Percentiles rank a stretch among this genome's conserved stretches.
phyloP scores from a whole-genome alignment of 1,140 invertebrate genomes.

The Trichonephila clavata region DNA sequence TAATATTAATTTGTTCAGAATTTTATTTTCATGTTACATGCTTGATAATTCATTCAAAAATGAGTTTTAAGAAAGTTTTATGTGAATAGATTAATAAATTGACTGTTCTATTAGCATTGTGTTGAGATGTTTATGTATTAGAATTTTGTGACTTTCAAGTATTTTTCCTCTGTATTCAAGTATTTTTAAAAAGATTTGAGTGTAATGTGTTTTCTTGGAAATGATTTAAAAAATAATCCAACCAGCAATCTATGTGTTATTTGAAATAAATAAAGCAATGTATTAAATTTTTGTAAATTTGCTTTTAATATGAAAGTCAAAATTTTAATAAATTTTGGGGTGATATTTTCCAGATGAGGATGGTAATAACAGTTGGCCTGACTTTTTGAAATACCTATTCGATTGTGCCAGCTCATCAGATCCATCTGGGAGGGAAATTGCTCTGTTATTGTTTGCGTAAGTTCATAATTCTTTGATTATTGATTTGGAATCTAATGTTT shows the following conservation, averaged over 20 bases:
- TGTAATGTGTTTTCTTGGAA: background rate
- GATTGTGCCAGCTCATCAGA: conserved; percentile 93
- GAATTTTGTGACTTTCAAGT: too few relatives aligned
- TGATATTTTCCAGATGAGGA: conserved; percentile 89
- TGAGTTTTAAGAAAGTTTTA: too few relatives aligned
- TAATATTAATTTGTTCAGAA: too few relatives aligned
- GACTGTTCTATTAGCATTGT: too few relatives aligned
- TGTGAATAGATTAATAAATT: too few relatives aligned
- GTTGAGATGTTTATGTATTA: too few relatives aligned
- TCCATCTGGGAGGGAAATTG: conserved; percentile 93
- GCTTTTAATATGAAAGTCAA: conserved; percentile 7
- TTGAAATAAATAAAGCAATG: background rate
- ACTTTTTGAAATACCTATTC: conserved; percentile 97
- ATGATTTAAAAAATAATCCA: background rate
- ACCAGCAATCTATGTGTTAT: background rate
- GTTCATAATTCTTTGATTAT: conserved; percentile 78
- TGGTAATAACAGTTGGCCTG: conserved; percentile 97
- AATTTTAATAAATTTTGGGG: background rate
- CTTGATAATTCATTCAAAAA: too few relatives aligned
- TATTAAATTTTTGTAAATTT: background rate
- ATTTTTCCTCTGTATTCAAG: too few relatives aligned
- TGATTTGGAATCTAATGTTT: too few relatives aligned
- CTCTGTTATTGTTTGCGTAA: conserved; percentile 95
- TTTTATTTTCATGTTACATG: too few relatives aligned
- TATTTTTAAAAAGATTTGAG: too few relatives aligned